phyloP scores from a whole-genome alignment of 1,140 invertebrate species.

The Sinonovacula constricta region DNA sequence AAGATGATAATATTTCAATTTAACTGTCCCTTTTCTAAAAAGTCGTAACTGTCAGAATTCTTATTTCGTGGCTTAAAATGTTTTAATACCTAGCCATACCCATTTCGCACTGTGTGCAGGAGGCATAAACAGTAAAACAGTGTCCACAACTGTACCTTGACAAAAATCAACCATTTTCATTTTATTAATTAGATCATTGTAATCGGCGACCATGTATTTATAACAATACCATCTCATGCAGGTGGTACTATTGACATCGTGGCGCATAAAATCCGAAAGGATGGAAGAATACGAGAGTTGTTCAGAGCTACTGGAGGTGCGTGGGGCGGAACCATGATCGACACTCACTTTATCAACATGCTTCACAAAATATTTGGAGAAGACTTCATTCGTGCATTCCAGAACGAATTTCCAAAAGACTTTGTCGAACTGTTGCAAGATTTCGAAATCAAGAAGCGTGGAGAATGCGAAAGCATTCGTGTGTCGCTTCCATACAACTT shows the following conservation, averaged over 20 bases:
- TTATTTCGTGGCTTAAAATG: no score
- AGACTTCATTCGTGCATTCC: constrained; percentile 69
- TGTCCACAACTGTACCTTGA: no score
- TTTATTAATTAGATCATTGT: no score
- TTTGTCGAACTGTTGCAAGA: constrained; percentile 75
- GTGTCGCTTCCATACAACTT: constrained; percentile 75
- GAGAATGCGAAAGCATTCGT: constrained; percentile 72
- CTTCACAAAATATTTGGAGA: constrained; percentile 70
- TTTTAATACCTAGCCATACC: no score
- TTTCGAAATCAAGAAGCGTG: constrained; percentile 76
- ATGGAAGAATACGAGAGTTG: constrained; percentile 69
- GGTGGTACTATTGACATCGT: constrained; percentile 76
- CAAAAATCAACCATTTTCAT: no score
- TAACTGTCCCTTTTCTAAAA: no score
- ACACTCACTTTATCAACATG: constrained; percentile 70
- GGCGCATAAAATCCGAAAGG: constrained; percentile 74
- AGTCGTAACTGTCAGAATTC: no score
- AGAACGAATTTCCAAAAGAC: constrained; percentile 70
- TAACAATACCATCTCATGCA: no score
- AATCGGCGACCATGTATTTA: no score
- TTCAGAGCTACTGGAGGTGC: constrained; percentile 75
- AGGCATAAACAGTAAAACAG: no score
- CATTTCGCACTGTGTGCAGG: no score
- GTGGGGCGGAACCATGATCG: constrained; percentile 75
- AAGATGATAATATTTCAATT: no score